Conservation (phyloP, 2,797 vertebrate genomes). For the Catostomus latipinnis region DNA sequence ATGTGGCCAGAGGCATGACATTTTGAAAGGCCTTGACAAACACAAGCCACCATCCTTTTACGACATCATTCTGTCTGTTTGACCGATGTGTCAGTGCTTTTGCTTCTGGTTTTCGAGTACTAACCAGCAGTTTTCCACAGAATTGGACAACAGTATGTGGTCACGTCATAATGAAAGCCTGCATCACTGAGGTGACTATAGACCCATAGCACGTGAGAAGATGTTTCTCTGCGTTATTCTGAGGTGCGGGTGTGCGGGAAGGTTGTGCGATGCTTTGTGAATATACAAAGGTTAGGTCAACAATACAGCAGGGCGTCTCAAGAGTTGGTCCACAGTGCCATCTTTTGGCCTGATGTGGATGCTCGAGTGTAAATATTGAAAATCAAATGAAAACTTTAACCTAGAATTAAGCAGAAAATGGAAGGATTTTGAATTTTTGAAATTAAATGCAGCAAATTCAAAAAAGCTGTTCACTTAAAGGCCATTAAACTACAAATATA, state of each 20-base stretch:
- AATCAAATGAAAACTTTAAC: no score
- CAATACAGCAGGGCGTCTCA: constrained; percentile 31
- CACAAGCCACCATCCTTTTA: constrained; percentile 48
- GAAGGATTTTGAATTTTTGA: no score
- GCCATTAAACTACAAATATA: constrained; percentile 48
- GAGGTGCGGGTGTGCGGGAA: constrained; percentile 41
- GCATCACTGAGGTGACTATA: constrained; percentile 42
- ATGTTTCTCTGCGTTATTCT: constrained; percentile 33
- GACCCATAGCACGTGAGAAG: constrained; percentile 36
- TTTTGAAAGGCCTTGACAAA: constrained; percentile 29
- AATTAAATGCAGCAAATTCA: no score
- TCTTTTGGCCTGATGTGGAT: constrained; percentile 48
- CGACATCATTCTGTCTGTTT: constrained; percentile 33
- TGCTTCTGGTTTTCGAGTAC: constrained; percentile 7
- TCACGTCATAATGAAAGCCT: constrained; percentile 29
- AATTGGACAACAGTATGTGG: constrained; percentile 38
- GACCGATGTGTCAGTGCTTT: not conserved
- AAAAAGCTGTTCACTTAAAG: constrained; percentile 23
- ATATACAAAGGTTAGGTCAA: constrained; percentile 61
- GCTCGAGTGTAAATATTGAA: no score
- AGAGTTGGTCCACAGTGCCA: constrained; percentile 44
- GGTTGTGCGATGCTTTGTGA: constrained; percentile 37
- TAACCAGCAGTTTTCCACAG: constrained; percentile 31
- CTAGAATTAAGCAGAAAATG: no score
- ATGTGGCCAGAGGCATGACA: constrained; percentile 56